Evolutionary conservation across 2,888 invertebrate species (phyloP).

Genomic region (Melikaiella ostensackeni): DNA sequence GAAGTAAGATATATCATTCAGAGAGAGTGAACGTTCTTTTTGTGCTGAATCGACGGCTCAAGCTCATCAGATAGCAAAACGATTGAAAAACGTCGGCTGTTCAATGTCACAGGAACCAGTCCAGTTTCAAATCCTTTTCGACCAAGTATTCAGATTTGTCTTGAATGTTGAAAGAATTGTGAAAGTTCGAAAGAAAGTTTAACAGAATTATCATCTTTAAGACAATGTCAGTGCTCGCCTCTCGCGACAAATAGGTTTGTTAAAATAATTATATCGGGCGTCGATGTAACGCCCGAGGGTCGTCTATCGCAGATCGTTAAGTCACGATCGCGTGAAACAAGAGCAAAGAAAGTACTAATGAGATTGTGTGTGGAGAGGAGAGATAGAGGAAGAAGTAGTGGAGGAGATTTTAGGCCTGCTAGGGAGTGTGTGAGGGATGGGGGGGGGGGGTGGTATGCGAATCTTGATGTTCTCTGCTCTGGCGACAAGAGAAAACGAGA

Average conservation of each 20-base stretch:
- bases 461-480: conserved; percentile 61
- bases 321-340: conserved; percentile 49
- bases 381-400: background rate
- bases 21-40: background rate
- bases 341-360: conserved; percentile 51
- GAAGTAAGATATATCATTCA: background rate
- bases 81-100: background rate
- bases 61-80: background rate
- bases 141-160: background rate
- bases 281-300: background rate
- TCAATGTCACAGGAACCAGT: background rate
- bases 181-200: background rate
- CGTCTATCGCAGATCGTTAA: conserved; percentile 45
- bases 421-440: conserved; percentile 16
- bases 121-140: background rate
- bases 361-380: conserved; percentile 47
- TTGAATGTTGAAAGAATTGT: background rate
- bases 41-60: background rate
- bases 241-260: conserved; percentile 11
- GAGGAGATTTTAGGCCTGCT: background rate
- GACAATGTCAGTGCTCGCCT: background rate
- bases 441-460: conserved; percentile 60
- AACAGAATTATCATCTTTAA: background rate
- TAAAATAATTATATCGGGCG: conserved; percentile 17
- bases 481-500: conserved; percentile 62